Evolutionary conservation across 2,797 vertebrate genomes (phyloP), one percentile per base, ranked within the genome.

Genomic region (Euphonia xanthogaster): DNA sequence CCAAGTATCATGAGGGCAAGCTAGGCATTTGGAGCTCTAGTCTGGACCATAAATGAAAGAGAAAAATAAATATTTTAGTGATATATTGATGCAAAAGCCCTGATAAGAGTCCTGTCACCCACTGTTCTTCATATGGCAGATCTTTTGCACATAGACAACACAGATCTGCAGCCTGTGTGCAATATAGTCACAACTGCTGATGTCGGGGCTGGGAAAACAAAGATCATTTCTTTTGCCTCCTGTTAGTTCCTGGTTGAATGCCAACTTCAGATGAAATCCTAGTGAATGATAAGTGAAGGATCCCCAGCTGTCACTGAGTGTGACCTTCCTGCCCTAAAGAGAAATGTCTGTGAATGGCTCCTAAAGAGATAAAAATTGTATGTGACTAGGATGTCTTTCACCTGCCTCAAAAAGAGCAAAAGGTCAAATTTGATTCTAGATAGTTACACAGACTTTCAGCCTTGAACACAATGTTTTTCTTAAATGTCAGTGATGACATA

Each of bases 111-210:
- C 44, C 21, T 33, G 18, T 72, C 82, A 63, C 7, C 10, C 45
- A 30, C 0, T 0, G 0, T 63, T 63, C 21, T 70, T 73, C 37
- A 35, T 37, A 31, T 25, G 23, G 24, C 21, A 61, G 25, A 22
- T 44, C 25, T 50, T 11, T 53, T 71, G 10, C 23, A 57, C 15
- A 13, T 1, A 10, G 33, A n/a, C 22, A 51, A 3, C 27, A 22
- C 13, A 25, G 15, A 22, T 55, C 40, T 67, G 23, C 67, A 42
- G 45, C 16, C 19, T 12, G 7, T 21, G 8, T 71, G 39, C 45
- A 45, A 18, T 11, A 7, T 1, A 70, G 33, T 51, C 28, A 44
- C 62, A 0, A 3, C n/a, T 74, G 54, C 47, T 58, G 35, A 66
- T 30, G 9, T 37, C 65, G 70, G 16, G 14, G 20, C n/a, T 53